Evolutionary conservation across 1,140 invertebrate genomes (phyloP).

Genomic region (Acromyrmex heyeri): DNA sequence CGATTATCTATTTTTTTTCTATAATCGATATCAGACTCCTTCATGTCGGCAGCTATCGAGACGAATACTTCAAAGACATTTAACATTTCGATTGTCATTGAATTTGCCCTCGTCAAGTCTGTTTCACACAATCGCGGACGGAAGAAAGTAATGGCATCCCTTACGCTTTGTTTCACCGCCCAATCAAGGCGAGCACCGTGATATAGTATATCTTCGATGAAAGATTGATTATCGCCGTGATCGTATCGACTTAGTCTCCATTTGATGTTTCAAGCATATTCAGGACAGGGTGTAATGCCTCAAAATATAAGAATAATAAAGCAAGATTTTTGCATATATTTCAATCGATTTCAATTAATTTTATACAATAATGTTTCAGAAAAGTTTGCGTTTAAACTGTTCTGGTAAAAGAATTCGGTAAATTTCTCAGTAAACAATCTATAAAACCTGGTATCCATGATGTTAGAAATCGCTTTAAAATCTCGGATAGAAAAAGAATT

Average conservation of each 20-base stretch:
- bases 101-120: constrained; percentile 33
- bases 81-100: constrained; percentile 69
- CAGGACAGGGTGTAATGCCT: not conserved
- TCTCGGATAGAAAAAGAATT: no score
- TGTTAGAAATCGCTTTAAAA: no score
- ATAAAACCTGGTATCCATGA: not conserved
- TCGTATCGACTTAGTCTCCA: constrained; percentile 41
- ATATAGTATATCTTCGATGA: constrained; percentile 32
- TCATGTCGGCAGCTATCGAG: not conserved
- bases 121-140: constrained; percentile 56
- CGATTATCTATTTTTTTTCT: constrained; percentile 60
- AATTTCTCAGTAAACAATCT: not conserved
- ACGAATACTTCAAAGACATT: constrained; percentile 66
- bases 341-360: not conserved
- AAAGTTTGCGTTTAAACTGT: not conserved
- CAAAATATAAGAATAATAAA: constrained; percentile 10
- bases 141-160: constrained; percentile 53
- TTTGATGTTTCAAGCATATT: constrained; percentile 38
- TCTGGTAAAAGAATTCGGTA: not conserved
- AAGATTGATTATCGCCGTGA: constrained; percentile 56
- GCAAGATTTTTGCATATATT: constrained; percentile 13
- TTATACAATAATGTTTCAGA: not conserved
- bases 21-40: constrained; percentile 51
- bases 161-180: constrained; percentile 62
- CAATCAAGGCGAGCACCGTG: constrained; percentile 37